Conservation (phyloP, 1,140 invertebrate genomes). For the Anastrepha obliqua region DNA sequence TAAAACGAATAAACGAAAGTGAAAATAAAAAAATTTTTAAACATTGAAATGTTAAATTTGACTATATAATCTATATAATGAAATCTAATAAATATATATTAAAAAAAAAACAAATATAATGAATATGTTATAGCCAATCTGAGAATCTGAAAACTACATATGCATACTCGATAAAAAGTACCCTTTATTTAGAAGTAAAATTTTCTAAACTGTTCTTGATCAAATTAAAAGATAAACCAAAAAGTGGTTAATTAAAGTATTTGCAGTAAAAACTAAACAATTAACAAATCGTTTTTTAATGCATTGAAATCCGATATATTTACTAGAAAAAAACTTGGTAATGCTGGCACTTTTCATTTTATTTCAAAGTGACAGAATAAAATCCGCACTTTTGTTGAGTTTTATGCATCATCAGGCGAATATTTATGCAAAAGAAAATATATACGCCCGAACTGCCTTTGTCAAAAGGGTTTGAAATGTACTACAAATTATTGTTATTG, state of each 20-base stretch:
- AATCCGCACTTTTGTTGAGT: too few species aligned
- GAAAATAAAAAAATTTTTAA: slow-evolving; percentile 60
- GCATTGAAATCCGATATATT: neutral
- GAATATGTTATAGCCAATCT: slow-evolving; percentile 27
- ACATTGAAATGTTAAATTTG: slow-evolving; percentile 71
- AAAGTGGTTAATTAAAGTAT: neutral
- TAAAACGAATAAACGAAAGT: slow-evolving; percentile 31
- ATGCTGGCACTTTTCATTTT: neutral
- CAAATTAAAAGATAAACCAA: neutral
- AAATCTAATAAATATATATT: slow-evolving; percentile 52
- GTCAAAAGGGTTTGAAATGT: slow-evolving; percentile 6
- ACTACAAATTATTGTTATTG: slow-evolving; percentile 30
- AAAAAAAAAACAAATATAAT: slow-evolving; percentile 8
- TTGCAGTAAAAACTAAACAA: neutral
- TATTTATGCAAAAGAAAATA: neutral
- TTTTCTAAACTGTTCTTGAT: slow-evolving; percentile 27
- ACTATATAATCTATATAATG: slow-evolving; percentile 73
- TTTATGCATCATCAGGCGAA: too few species aligned
- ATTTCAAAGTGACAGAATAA: too few species aligned
- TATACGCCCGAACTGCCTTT: neutral
- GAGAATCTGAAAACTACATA: slow-evolving; percentile 29
- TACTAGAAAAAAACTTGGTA: neutral
- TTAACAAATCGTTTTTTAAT: neutral
- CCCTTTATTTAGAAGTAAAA: slow-evolving; percentile 15
- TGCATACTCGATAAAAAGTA: slow-evolving; percentile 7